These are phyloP conservation scores for Leucoraja erinaceus DNA, from an alignment of 2,113 vertebrate genomes.

Conservation along the genomic window DNA sequence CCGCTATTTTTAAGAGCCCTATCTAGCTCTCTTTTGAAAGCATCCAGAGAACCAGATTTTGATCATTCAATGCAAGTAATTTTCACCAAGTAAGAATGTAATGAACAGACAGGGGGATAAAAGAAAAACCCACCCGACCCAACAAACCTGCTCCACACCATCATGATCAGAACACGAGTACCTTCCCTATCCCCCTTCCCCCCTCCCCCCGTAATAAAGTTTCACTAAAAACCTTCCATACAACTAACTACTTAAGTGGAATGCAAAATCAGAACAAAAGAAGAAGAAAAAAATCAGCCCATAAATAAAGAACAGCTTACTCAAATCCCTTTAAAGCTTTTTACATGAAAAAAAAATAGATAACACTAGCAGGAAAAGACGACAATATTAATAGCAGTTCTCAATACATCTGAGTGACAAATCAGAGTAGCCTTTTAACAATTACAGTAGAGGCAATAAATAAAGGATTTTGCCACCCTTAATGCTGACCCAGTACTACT, in stretches of 20 bases:
- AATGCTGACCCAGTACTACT: slow-evolving; percentile 26
- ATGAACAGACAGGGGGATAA: background rate
- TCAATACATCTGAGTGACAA: slow-evolving; percentile 13
- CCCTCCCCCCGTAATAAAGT: background rate
- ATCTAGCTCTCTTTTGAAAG: no score
- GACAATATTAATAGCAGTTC: slow-evolving; percentile 6
- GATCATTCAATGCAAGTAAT: background rate
- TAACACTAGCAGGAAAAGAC: slow-evolving; percentile 1
- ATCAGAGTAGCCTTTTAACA: slow-evolving; percentile 20
- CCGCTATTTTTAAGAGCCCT: no score
- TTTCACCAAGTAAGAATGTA: background rate
- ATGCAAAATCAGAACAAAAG: background rate
- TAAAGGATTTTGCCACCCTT: slow-evolving; percentile 30
- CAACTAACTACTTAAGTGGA: background rate
- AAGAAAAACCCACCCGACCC: background rate
- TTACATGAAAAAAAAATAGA: background rate
- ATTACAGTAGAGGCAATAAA: slow-evolving; percentile 29
- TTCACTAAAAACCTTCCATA: background rate
- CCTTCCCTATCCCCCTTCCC: background rate
- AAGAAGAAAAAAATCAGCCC: background rate
- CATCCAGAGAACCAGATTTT: no score
- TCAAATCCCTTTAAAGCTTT: slow-evolving; percentile 14
- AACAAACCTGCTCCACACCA: background rate
- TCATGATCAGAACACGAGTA: background rate
- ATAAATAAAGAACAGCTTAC: background rate